Conservation (phyloP, 2,113 vertebrate genomes). For the Eptesicus fuscus region DNA sequence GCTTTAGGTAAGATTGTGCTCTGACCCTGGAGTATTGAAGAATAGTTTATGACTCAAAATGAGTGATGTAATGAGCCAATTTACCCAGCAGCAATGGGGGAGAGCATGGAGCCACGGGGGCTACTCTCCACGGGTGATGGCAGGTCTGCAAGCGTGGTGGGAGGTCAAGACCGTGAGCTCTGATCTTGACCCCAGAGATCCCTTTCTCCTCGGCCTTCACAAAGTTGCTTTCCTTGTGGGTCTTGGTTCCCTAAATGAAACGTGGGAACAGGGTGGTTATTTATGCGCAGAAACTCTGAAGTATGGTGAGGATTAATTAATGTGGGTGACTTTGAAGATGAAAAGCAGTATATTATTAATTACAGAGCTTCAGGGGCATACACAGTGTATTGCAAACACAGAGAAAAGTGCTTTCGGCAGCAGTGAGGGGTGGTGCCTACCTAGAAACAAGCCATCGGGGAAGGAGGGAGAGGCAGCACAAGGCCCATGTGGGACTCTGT, state of each 20-base stretch:
- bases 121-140: background rate
- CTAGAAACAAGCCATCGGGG: background rate
- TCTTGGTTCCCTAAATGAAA: background rate
- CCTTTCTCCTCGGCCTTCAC: background rate
- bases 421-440: background rate
- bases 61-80: conserved; percentile 20
- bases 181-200: background rate
- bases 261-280: background rate
- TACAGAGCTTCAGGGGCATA: conserved; percentile 52
- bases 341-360: conserved; percentile 69
- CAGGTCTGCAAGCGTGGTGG: background rate
- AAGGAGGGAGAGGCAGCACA: background rate
- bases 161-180: background rate
- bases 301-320: conserved; percentile 67
- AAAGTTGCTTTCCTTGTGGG: background rate
- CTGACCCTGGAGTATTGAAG: conserved; percentile 67
- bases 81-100: conserved; percentile 48
- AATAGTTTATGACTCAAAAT: conserved; percentile 61
- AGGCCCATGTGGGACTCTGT: background rate
- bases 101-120: background rate
- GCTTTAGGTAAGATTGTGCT: conserved; percentile 55
- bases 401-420: background rate
- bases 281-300: conserved; percentile 51
- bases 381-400: conserved; percentile 9
- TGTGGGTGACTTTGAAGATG: conserved; percentile 68